Evolutionary conservation across 2,888 invertebrate species (phyloP), one percentile per base, ranked within the genome.

Genomic region (Aproaerema taeniolella): DNA sequence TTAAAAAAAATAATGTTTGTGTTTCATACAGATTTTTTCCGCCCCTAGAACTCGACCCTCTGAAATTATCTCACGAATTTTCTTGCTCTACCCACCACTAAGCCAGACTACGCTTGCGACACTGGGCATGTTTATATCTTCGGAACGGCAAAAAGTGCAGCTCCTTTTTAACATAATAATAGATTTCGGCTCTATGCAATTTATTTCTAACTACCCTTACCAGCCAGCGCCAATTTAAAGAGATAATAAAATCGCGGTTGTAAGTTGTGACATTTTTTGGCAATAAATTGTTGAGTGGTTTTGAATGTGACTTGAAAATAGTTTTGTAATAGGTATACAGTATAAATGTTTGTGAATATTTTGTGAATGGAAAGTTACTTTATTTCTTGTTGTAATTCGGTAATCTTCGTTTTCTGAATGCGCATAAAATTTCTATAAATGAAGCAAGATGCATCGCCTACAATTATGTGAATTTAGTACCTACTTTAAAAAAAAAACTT

Each of bases 101-200:
- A n/a, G 25, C 25, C 2, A 8, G 53, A 53, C 59, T 56, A 58
- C 55, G 60, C 59, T 54, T 56, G 63, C 70, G 65, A 67, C 66
- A 61, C 59, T 40, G 49, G 65, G 68, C 71, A 73, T 76, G 73
- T 78, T 76, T 78, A 78, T 76, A 67, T 60, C 63, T 51, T 56
- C 53, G 52, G 58, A 53, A 64, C 58, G 61, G 61, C 71, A 76
- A 78, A 78, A 78, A 75, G 59, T 70, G 70, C 72, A 71, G 9
- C 12, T 28, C 17, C 74, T 78, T 58, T 72, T 79, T 79, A 77
- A 70, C 79, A 79, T 80, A 79, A 77, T 79, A 80, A 77, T 78
- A 75, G 75, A 73, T 75, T 75, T 68, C 57, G 66, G 65, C 61
- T 63, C 47, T 50, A 54, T 58, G 55, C 63, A 66, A 69, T 76